Base-by-base conservation (phyloP, 2,888 invertebrate species). In the Galerucella nymphaeae region DNA sequence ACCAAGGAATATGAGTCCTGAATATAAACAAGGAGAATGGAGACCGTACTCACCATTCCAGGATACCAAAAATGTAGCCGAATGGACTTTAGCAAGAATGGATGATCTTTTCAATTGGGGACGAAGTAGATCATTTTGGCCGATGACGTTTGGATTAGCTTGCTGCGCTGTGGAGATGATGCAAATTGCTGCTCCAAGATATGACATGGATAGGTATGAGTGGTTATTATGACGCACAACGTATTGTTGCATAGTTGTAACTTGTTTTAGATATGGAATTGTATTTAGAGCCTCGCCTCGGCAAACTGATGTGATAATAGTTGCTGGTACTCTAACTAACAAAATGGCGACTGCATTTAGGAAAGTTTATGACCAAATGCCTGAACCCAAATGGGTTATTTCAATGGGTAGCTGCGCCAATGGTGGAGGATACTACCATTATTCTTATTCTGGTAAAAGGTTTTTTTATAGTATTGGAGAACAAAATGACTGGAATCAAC, bases 351-450 rank as follows among this genome's bases (percentile, higher is more conserved):
- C 91, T 9, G 90, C 90, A 38, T 83, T 92, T 11, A 82, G 92
- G 76, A 89, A 89, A 84, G 89, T 90, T 14, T 90, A 90, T 82
- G 90, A 90, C 82, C 90, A 84, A 75, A 92, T 93, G 92, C 89
- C 90, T 14, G 90, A 91, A 70, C 92, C 91, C 1, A 88, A 90
- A 76, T 93, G 91, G 91, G 93, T 93, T 1, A 90, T 93, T 80
- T 92, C 92, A 0, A 93, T 93, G 93, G 93, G 93, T 8, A 92
- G 92, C 79, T 93, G 93, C 87, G 93, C 93, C 41, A 93, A 93
- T 85, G 93, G 93, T 16, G 93, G 93, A 20, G 93, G 93, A 16
- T 93, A 93, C 84, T 93, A 93, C 84, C 93, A 93, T 84, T 93
- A 93, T 84, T 92, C 93, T 0, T 93, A 93, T 83, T 89, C 61